Evolutionary conservation across 2,888 invertebrate species (phyloP), one percentile per base, ranked within the genome.

Genomic region (Siphlonurus alternatus): DNA sequence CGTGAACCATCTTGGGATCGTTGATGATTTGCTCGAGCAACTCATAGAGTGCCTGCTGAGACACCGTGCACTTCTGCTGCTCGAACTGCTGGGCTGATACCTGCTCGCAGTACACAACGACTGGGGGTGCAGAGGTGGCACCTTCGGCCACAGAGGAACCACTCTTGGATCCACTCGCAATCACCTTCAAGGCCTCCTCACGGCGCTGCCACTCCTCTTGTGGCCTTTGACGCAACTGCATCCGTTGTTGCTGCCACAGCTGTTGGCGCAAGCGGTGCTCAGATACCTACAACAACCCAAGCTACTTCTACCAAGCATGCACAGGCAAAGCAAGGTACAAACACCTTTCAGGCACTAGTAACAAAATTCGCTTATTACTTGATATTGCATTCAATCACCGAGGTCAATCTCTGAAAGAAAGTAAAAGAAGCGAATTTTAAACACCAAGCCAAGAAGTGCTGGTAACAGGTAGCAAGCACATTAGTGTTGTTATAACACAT

Each of bases 1-100:
- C 76, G 10, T 67, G 66, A 1, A 71, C 65, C 72, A 78, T 73
- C 53, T 72, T 72, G 25, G 69, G 68, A 67, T 78, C 73, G 19
- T 69, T 67, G 24, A 77, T 68, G 64, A 78, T 76, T 64, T 71
- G 74, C 23, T 76, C 75, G 19, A 78, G 70, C 1, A 78, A 72
- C 5, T 74, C 71, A 2, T 67, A 66, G 5, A 78, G 70, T 18
- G 76, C 77, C 64, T 69, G 68, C 66, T 75, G 73, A 1, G 77
- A 77, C 64, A 71, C 68, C 67, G 69, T 67, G 53, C 69, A 63
- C 64, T 70, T 70, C 67, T 76, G 76, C 24, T 72, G 69, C 68
- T 78, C 76, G 68, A 73, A 78, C 67, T 76, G 72, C 51, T 70
- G 67, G 25, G 71, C 63, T 2, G 75, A 71, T 59, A 77, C 72